Percentiles rank a stretch among this genome's conserved stretches.
phyloP scores from a whole-genome alignment of 1,140 invertebrate species.

The Mactra quadrangularis region DNA sequence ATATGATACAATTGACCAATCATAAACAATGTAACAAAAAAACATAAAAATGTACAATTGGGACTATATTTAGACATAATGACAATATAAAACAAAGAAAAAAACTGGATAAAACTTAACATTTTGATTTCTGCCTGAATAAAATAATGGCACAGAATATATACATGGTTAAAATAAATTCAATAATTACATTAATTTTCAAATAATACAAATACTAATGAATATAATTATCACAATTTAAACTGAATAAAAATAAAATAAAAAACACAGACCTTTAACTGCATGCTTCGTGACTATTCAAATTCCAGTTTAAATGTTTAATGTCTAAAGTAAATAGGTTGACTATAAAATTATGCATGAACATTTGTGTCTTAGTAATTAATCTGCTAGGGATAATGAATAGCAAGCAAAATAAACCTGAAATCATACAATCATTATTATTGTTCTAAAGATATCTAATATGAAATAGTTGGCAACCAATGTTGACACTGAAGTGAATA shows the following conservation, averaged over 20 bases:
- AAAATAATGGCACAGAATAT: slow-evolving; percentile 39
- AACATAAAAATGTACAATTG: background rate
- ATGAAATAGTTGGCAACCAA: too few relatives aligned
- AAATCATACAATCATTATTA: too few relatives aligned
- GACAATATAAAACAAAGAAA: background rate
- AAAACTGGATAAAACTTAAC: slow-evolving; percentile 28
- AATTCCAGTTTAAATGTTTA: background rate
- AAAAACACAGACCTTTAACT: background rate
- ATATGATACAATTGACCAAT: background rate
- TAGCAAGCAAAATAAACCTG: slow-evolving; percentile 3
- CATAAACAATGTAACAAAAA: slow-evolving; percentile 13
- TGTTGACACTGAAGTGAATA: too few relatives aligned
- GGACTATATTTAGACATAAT: background rate
- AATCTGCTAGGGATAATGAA: background rate
- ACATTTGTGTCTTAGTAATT: background rate
- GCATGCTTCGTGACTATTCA: background rate
- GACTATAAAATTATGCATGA: background rate
- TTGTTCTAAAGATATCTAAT: too few relatives aligned
- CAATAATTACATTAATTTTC: slow-evolving; percentile 27
- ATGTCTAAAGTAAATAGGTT: background rate
- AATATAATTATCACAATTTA: slow-evolving; percentile 27
- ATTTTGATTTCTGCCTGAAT: slow-evolving; percentile 47
- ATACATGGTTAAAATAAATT: background rate
- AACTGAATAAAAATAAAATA: slow-evolving; percentile 16
- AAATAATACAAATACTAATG: too few relatives aligned